Percentiles rank a stretch among this genome's conserved stretches.
These are phyloP conservation scores for Eupithecia dodoneata DNA, from an alignment of 2,888 invertebrate genomes.

Conservation along the genomic window DNA sequence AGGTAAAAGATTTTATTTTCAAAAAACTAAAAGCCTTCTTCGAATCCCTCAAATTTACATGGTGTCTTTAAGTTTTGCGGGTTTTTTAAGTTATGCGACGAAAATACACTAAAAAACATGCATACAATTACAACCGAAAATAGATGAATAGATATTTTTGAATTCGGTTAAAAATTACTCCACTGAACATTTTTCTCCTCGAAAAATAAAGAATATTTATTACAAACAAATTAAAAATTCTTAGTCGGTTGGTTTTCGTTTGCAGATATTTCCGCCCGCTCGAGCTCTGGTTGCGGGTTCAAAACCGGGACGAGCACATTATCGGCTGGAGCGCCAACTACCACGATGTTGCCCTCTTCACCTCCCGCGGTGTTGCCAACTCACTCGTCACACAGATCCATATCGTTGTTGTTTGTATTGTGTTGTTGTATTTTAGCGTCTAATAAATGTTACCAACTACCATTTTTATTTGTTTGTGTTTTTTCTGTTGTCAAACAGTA, in stretches of 20 bases:
- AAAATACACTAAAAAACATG: no score
- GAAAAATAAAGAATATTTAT: neutral
- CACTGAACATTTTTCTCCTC: neutral
- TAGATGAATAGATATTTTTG: no score
- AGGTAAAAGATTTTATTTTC: no score
- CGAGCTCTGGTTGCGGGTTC: constrained; percentile 89
- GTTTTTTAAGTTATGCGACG: no score
- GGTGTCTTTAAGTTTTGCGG: no score
- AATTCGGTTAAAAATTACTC: no score
- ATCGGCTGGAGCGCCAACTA: constrained; percentile 90
- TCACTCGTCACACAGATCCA: neutral
- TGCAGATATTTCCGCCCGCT: constrained; percentile 91
- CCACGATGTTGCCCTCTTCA: constrained; percentile 86
- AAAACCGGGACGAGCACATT: constrained; percentile 88
- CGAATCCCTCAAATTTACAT: no score
- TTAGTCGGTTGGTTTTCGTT: constrained; percentile 11
- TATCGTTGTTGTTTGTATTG: constrained; percentile 22
- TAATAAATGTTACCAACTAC: constrained; percentile 4
- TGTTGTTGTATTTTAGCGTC: neutral
- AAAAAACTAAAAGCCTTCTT: no score
- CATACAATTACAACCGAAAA: no score
- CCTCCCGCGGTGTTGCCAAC: constrained; percentile 55
- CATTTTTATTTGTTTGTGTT: neutral
- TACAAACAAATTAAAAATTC: neutral
- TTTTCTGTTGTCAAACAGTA: neutral